A percentile compares a stretch with the other conserved stretches of the same genome.
Evolutionary conservation across 2,888 invertebrate genomes (phyloP).

Genomic region (Harmothoe impar): DNA sequence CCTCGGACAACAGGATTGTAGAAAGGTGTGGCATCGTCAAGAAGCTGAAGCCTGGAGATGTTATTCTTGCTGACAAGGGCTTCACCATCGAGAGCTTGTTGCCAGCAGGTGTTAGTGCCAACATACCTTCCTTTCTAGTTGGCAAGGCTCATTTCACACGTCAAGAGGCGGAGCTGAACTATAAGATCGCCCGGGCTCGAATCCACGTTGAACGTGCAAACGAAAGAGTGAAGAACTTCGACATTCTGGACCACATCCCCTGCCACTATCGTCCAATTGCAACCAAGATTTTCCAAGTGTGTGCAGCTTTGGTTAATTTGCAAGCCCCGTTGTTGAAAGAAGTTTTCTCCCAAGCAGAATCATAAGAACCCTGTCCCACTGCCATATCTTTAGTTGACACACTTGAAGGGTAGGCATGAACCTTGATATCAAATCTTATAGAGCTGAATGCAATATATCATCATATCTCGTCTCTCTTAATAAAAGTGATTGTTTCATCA

Average conservation of each 20-base stretch:
- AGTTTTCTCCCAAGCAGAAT: neutral
- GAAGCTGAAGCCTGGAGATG: slow-evolving; percentile 48
- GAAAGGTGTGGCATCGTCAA: slow-evolving; percentile 24
- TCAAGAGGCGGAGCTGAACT: neutral
- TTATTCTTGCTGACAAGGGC: slow-evolving; percentile 62
- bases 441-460: too few relatives aligned
- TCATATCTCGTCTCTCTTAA: too few relatives aligned
- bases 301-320: slow-evolving; percentile 37
- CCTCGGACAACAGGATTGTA: slow-evolving; percentile 58
- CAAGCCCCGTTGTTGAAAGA: slow-evolving; percentile 51
- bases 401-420: too few relatives aligned
- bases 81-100: slow-evolving; percentile 58
- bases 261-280: slow-evolving; percentile 13
- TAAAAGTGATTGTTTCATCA: too few relatives aligned
- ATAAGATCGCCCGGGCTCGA: slow-evolving; percentile 54
- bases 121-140: slow-evolving; percentile 58
- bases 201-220: slow-evolving; percentile 62
- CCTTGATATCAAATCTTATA: too few relatives aligned
- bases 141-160: slow-evolving; percentile 45
- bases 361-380: too few relatives aligned
- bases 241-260: slow-evolving; percentile 31
- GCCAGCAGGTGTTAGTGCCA: slow-evolving; percentile 29
- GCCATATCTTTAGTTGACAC: too few relatives aligned
- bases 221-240: slow-evolving; percentile 44
- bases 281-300: slow-evolving; percentile 55